Conservation (phyloP, 2,797 vertebrate genomes). For the Crenuchus spilurus region DNA sequence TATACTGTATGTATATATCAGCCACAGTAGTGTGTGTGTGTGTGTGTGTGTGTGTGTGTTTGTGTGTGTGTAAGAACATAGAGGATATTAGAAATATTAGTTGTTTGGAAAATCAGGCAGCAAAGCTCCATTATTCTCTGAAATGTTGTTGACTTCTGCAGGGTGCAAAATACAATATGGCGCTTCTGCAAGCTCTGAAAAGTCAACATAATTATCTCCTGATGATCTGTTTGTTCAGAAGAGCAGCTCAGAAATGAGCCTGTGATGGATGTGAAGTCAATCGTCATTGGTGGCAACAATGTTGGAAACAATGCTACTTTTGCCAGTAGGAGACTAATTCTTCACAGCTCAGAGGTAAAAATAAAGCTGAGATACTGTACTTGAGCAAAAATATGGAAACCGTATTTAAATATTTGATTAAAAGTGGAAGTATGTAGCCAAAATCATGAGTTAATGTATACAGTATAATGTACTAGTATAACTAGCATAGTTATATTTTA, state of each 20-base stretch:
- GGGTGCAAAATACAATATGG: background rate
- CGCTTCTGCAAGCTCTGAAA: background rate
- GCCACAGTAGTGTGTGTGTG: too few relatives aligned
- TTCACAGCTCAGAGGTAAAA: too few relatives aligned
- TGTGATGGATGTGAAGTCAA: background rate
- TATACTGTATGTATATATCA: too few relatives aligned
- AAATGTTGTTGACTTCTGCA: background rate
- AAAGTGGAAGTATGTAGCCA: too few relatives aligned
- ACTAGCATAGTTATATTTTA: too few relatives aligned
- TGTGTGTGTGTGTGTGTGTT: too few relatives aligned
- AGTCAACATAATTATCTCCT: slow-evolving; percentile 30
- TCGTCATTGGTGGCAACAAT: background rate
- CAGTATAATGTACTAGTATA: too few relatives aligned
- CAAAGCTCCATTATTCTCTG: background rate
- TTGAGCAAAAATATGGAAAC: too few relatives aligned
- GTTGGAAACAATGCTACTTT: background rate
- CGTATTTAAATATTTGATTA: too few relatives aligned
- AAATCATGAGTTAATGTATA: too few relatives aligned
- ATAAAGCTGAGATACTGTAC: background rate
- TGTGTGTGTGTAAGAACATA: too few relatives aligned
- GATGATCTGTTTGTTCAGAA: slow-evolving; percentile 30
- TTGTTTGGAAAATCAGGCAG: background rate
- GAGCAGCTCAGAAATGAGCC: slow-evolving; percentile 8
- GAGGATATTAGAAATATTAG: too few relatives aligned
- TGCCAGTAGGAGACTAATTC: background rate